Conservation (phyloP, 1,140 invertebrate genomes). For the Cotesia vestalis region DNA sequence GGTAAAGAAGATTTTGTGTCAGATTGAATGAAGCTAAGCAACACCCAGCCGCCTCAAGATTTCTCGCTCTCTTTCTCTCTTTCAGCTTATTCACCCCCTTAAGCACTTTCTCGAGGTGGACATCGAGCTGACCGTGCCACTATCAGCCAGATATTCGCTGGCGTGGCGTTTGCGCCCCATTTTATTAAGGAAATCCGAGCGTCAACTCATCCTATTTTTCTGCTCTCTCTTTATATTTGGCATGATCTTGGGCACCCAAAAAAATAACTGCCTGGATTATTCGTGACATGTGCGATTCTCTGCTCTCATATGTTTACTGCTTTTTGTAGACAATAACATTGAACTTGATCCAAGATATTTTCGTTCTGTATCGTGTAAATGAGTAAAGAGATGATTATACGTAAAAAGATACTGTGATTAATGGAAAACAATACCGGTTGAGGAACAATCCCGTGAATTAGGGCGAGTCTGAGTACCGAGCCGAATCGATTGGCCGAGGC, state of each 20-base stretch:
- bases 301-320: background rate
- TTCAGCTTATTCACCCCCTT: slow-evolving; percentile 41
- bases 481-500: slow-evolving; percentile 17
- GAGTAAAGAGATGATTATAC: background rate
- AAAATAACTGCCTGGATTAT: background rate
- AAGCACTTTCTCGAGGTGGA: slow-evolving; percentile 48
- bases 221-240: slow-evolving; percentile 11
- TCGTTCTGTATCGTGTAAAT: too few species aligned
- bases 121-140: slow-evolving; percentile 56
- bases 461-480: slow-evolving; percentile 5
- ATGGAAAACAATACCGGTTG: background rate
- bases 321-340: too few species aligned
- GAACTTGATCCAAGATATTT: too few species aligned
- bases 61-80: slow-evolving; percentile 39
- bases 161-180: slow-evolving; percentile 60
- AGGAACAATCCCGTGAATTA: slow-evolving; percentile 8
- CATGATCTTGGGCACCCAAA: background rate
- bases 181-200: slow-evolving; percentile 61
- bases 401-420: slow-evolving; percentile 15
- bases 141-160: slow-evolving; percentile 62
- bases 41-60: slow-evolving; percentile 46
- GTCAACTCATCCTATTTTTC: slow-evolving; percentile 32
- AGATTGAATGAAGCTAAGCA: slow-evolving; percentile 62
- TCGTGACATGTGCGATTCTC: slow-evolving; percentile 16
- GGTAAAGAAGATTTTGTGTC: slow-evolving; percentile 41